Conservation (phyloP, 2,888 invertebrate species). For the Athripsodes cinereus region DNA sequence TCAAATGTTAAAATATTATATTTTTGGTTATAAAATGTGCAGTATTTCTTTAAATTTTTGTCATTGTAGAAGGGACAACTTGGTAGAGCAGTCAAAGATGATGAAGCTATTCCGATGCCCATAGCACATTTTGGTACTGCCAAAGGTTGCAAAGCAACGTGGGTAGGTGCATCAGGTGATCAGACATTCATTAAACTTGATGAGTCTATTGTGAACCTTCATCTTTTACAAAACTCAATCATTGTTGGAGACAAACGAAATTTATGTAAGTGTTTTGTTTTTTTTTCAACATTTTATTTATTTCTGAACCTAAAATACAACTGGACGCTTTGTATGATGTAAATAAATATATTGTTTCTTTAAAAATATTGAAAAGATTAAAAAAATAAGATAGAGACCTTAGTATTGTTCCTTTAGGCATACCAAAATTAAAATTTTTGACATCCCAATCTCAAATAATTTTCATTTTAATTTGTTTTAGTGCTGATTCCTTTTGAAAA, state of each 20-base stretch:
- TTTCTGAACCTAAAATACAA: neutral
- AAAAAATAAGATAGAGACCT: too few relatives aligned
- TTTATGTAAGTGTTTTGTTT: constrained; percentile 56
- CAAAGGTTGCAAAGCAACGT: constrained; percentile 82
- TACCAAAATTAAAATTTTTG: too few relatives aligned
- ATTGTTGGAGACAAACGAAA: constrained; percentile 82
- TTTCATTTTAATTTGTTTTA: constrained; percentile 39
- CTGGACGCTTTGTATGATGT: neutral
- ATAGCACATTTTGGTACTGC: constrained; percentile 80
- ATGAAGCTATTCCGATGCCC: constrained; percentile 68
- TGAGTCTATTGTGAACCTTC: constrained; percentile 86
- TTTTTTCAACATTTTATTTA: neutral
- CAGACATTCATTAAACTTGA: constrained; percentile 91
- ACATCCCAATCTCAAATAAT: too few relatives aligned
- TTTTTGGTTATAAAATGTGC: too few relatives aligned
- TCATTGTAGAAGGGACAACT: constrained; percentile 48
- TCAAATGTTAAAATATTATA: too few relatives aligned
- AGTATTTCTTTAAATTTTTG: too few relatives aligned
- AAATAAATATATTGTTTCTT: neutral
- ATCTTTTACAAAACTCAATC: constrained; percentile 79
- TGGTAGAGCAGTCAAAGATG: constrained; percentile 51
- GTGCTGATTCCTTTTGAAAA: constrained; percentile 78
- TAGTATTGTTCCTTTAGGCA: too few relatives aligned
- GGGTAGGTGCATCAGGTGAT: constrained; percentile 94
- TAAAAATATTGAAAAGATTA: too few relatives aligned